Percentiles rank a stretch among this genome's conserved stretches.
Conservation (phyloP, 2,113 vertebrate genomes). For the Psettodes erumei region DNA sequence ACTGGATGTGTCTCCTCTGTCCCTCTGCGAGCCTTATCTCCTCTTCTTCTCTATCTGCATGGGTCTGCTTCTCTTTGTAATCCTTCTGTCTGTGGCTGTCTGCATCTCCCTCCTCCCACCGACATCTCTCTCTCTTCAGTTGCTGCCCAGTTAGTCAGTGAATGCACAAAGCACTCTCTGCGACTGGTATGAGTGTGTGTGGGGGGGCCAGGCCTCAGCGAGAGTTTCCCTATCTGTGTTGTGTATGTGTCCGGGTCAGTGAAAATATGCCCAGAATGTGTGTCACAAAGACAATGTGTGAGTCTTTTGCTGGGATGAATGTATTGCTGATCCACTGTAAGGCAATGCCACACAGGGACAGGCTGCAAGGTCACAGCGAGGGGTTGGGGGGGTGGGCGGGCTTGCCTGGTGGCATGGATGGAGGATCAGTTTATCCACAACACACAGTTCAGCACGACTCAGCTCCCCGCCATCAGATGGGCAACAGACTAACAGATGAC, state of each 20-base stretch:
- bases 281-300: slow-evolving; percentile 64
- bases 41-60: slow-evolving; percentile 47
- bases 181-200: slow-evolving; percentile 74
- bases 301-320: slow-evolving; percentile 35
- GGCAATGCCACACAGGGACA: slow-evolving; percentile 61
- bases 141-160: slow-evolving; percentile 66
- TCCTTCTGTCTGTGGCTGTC: slow-evolving; percentile 61
- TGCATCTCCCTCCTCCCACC: slow-evolving; percentile 68
- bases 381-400: slow-evolving; percentile 18
- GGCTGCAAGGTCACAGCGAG: slow-evolving; percentile 68
- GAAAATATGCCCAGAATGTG: slow-evolving; percentile 75
- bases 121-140: slow-evolving; percentile 58
- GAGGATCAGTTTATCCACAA: slow-evolving; percentile 55
- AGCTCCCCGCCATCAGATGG: slow-evolving; percentile 7
- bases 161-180: slow-evolving; percentile 80
- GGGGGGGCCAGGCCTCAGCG: slow-evolving; percentile 46
- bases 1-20: slow-evolving; percentile 40
- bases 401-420: slow-evolving; percentile 27
- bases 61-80: slow-evolving; percentile 51
- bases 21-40: slow-evolving; percentile 24
- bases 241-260: slow-evolving; percentile 39
- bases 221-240: slow-evolving; percentile 56
- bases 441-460: slow-evolving; percentile 28
- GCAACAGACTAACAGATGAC: neutral
- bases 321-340: slow-evolving; percentile 73